Evolutionary conservation across 2,888 invertebrate species (phyloP).

Genomic region (Brachylomia viminalis): DNA sequence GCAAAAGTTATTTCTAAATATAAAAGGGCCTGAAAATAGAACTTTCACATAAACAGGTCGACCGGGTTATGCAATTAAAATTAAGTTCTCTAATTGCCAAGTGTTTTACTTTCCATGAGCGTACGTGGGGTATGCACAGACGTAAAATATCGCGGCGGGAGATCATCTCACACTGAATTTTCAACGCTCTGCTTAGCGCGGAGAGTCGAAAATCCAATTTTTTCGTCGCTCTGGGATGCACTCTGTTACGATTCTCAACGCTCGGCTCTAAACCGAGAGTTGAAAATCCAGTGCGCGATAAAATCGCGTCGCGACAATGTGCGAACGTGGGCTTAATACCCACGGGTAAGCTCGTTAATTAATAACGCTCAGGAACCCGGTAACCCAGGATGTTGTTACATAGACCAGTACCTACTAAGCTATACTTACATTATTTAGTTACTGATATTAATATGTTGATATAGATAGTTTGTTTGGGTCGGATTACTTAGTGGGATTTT

Average conservation of each 20-base stretch:
- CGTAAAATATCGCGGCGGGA: no score
- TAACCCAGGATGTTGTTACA: constrained; percentile 13
- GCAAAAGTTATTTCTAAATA: background rate
- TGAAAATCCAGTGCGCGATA: no score
- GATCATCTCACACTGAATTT: no score
- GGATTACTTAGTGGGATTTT: constrained; percentile 1
- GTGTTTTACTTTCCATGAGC: constrained; percentile 4
- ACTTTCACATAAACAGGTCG: background rate
- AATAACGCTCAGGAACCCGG: constrained; percentile 20
- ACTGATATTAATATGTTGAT: constrained; percentile 13
- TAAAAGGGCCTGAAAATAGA: constrained; percentile 6
- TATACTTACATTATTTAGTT: background rate
- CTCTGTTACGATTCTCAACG: no score
- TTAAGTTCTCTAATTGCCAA: constrained; percentile 22
- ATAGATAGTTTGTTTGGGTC: constrained; percentile 32
- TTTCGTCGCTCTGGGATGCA: no score
- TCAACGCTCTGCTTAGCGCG: no score
- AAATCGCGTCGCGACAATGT: no score
- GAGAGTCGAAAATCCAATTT: no score
- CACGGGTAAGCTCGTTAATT: constrained; percentile 10
- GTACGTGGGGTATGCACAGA: no score
- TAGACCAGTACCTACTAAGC: background rate
- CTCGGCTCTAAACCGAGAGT: no score
- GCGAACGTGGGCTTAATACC: no score
- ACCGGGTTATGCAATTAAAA: constrained; percentile 15